Evolutionary conservation across 2,113 vertebrate genomes (phyloP), one percentile per base, ranked within the genome.

Genomic region (Ivindomyrus marchei): DNA sequence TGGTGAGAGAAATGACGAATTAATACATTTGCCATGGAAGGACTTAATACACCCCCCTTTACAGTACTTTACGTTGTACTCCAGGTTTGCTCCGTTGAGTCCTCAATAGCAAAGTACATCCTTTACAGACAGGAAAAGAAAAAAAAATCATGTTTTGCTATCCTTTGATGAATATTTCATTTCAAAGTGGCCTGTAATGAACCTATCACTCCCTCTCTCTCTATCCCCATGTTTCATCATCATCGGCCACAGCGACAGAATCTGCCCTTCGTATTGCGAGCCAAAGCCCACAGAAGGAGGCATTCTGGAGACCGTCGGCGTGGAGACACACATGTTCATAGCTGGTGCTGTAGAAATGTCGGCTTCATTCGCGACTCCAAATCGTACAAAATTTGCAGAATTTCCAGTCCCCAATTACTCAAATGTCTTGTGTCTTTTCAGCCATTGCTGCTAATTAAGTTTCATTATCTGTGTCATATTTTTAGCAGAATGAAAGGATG

Each of bases 81-180:
- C 49, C 49, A 53, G 85, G 45, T 52, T 31, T 52, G 15, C 10
- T 17, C 45, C 3, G 6, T 49, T 46, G 83, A 49, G 46, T 87
- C 85, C 27, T 53, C 85, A 87, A 53, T 86, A 86, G 85, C 47
- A 52, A 53, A 87, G 49, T 15, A 53, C 24, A 87, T 87, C 85
- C 88, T 66, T 66, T 39, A 62, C 19, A 58, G 2, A 58, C 2
- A 21, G 21, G 9, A 2, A 89, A 88, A 17, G 53, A 56, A 27
- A n/a, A 62, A 58, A 66, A 31, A 66, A 27, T 31, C 58, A 27
- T 8, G 62, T 70, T 70, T 70, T 70, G 27, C 62, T 0, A 27
- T 70, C 62, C 62, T 31, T 70, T 70, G 62, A 70, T 70, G 27
- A 70, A 70, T 70, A 70, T 70, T 70, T 70, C 10, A 70, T 70